Percentiles rank a stretch among this genome's conserved stretches.
These are phyloP conservation scores for Tautogolabrus adspersus DNA, from an alignment of 2,113 vertebrate genomes.

Conservation along the genomic window DNA sequence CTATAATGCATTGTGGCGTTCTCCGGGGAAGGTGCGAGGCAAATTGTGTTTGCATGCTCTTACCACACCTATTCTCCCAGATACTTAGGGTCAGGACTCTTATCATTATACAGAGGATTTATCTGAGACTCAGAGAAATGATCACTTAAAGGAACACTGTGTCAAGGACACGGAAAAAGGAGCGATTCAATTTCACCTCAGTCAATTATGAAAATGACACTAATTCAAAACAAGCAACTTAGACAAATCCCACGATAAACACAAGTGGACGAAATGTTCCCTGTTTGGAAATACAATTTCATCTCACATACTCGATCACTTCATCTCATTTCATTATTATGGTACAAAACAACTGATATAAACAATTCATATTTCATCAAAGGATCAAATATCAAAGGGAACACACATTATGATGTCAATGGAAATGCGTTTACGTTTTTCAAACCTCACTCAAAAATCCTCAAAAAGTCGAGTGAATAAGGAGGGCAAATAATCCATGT, in stretches of 20 bases:
- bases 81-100: constrained; percentile 71
- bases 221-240: constrained; percentile 56
- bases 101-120: constrained; percentile 76
- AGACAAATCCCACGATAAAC: constrained; percentile 51
- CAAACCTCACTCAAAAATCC: constrained; percentile 6
- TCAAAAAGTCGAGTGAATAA: constrained; percentile 9
- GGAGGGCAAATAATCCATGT: background rate
- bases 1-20: constrained; percentile 58
- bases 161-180: constrained; percentile 60
- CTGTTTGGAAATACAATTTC: constrained; percentile 46
- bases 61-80: constrained; percentile 52
- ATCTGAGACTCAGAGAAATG: constrained; percentile 61
- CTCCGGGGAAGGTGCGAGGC: constrained; percentile 43
- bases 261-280: constrained; percentile 31
- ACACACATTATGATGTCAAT: constrained; percentile 61
- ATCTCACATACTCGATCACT: constrained; percentile 35
- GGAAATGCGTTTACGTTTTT: background rate
- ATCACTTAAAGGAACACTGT: constrained; percentile 66
- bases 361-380: constrained; percentile 66
- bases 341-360: constrained; percentile 5
- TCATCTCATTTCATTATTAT: constrained; percentile 30
- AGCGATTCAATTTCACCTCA: constrained; percentile 59
- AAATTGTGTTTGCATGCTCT: constrained; percentile 72
- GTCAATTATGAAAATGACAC: constrained; percentile 70
- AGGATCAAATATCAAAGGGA: constrained; percentile 67